Evolutionary conservation across 2,113 vertebrate species (phyloP), one percentile per base, ranked within the genome.

Genomic region (Antigone vipio): DNA sequence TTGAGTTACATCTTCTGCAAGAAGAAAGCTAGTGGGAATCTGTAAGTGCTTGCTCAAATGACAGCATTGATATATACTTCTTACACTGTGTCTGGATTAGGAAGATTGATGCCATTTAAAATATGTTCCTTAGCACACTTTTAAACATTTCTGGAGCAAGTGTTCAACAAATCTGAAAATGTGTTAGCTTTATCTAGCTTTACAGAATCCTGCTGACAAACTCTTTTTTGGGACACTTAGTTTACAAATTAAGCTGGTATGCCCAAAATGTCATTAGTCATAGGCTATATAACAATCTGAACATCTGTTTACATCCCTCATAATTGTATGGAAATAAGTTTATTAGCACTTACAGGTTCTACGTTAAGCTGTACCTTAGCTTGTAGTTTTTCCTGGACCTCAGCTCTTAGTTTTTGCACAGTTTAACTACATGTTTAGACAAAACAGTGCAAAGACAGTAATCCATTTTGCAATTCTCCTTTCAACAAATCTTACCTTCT

Each of bases 61-160:
- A 75, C 89, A 78, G 58, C 12, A 1, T 42, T 87, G 73, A n/a
- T 78, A 52, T 9, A 26, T 73, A 7, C 49, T 84, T 86, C 38
- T 95, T 93, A 58, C 38, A 91, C 52, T 1, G 0, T n/a, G 73
- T 81, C 69, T 91, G 87, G 76, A 72, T 94, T 89, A 91, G 68
- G 60, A 89, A 95, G 53, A 68, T 60, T 40, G 32, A 69, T 95
- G 73, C 74, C 29, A 78, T 92, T 95, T 92, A 87, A 92, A 95
- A 94, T 96, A 94, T 97, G 76, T 93, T 96, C 63, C 38, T 20
- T 89, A 56, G 64, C 64, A 58, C 68, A 56, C 60, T 95, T 75
- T 56, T 60, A 87, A 94, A 72, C 44, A 21, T 92, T 94, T n/a
- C 60, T 52, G 49, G 59, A 85, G 30, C 30, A 87, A 87, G 76